These are phyloP conservation scores for Rhabdornis inornatus DNA, from an alignment of 2,113 vertebrate genomes.

Conservation along the genomic window DNA sequence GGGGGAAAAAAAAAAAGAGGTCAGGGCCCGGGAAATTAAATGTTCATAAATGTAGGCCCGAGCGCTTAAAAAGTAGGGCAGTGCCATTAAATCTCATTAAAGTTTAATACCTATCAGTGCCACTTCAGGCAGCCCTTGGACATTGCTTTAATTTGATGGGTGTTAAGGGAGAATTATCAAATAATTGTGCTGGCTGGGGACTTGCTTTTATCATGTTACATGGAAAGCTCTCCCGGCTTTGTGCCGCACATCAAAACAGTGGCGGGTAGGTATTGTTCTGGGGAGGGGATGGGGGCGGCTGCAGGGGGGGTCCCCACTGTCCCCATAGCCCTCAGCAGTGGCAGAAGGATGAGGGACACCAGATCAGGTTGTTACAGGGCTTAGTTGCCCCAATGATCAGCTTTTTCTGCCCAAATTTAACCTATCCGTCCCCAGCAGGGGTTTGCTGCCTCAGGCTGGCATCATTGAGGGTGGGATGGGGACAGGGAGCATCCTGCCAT, in stretches of 20 bases:
- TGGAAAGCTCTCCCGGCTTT: slow-evolving; percentile 48
- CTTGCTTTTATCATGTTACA: slow-evolving; percentile 63
- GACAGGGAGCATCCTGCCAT: background rate
- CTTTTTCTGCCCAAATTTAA: background rate
- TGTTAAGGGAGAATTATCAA: slow-evolving; percentile 75
- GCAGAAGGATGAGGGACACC: background rate
- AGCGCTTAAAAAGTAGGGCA: slow-evolving; percentile 73
- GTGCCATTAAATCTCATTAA: slow-evolving; percentile 83
- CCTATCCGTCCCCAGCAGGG: background rate
- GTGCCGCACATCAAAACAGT: slow-evolving; percentile 35
- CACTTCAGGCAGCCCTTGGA: slow-evolving; percentile 67
- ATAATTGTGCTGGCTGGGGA: slow-evolving; percentile 67
- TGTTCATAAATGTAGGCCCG: slow-evolving; percentile 71
- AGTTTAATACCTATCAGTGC: slow-evolving; percentile 78
- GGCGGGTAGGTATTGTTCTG: slow-evolving; percentile 3
- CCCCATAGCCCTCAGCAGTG: background rate
- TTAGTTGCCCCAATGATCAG: background rate
- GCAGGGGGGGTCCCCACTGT: background rate
- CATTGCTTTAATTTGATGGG: slow-evolving; percentile 75
- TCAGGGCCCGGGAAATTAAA: slow-evolving; percentile 77
- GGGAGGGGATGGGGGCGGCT: background rate
- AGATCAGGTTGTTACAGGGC: background rate
- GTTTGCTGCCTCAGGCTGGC: background rate
- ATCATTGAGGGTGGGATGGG: background rate
- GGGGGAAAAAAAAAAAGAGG: slow-evolving; percentile 44